Percentiles rank a stretch among this genome's conserved stretches.
These are phyloP conservation scores for Pica pica DNA, from an alignment of 2,113 vertebrate genomes.

Conservation along the genomic window DNA sequence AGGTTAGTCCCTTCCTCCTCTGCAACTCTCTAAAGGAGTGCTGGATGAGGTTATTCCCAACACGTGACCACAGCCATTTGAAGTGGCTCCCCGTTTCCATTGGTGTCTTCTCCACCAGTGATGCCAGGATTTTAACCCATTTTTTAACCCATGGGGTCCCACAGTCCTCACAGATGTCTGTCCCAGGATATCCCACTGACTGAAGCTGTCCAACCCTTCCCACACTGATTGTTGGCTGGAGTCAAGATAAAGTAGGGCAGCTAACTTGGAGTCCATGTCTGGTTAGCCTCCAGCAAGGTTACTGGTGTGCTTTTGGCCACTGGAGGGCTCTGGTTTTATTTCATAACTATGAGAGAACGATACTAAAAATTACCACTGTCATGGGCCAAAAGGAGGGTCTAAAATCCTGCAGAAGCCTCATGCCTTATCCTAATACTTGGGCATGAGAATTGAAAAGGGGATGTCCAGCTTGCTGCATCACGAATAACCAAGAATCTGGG, in stretches of 20 bases:
- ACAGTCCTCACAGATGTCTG: rapidly evolving
- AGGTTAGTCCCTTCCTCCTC: not conserved
- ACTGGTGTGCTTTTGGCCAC: not conserved
- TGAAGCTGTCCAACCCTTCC: not conserved
- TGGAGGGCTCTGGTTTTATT: not conserved
- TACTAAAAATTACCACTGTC: not conserved
- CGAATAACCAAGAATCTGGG: not conserved
- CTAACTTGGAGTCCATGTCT: not conserved
- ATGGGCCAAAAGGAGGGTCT: not conserved
- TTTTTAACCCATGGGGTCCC: not conserved
- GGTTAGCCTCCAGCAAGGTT: not conserved
- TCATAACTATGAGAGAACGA: not conserved
- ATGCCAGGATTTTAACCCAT: not conserved
- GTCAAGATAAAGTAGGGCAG: not conserved
- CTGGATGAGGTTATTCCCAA: not conserved
- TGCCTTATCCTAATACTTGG: not conserved
- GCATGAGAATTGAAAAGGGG: not conserved
- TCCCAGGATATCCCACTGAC: not conserved
- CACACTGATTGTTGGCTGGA: not conserved
- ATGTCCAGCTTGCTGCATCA: not conserved
- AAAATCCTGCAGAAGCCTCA: not conserved
- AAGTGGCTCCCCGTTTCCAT: not conserved
- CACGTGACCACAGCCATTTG: not conserved
- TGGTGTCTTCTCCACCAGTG: not conserved
- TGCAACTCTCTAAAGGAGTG: not conserved